Conservation (phyloP, 2,113 vertebrate species). For the Polypterus bichir region DNA sequence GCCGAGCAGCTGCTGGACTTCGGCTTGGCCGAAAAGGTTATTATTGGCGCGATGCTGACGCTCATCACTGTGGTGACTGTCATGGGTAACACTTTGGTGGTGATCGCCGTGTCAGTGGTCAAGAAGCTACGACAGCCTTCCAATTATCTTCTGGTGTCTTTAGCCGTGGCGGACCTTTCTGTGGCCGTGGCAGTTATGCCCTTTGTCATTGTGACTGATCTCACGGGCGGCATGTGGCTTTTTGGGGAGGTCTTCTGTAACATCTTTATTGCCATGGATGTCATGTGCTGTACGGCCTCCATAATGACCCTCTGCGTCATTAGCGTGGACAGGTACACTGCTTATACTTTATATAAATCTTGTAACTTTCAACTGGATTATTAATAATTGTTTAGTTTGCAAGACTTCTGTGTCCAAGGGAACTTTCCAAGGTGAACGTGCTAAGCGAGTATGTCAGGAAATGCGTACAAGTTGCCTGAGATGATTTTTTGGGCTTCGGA, state of each 20-base stretch:
- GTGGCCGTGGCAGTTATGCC: constrained; percentile 62
- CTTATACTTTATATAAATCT: background rate
- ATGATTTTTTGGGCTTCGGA: no score
- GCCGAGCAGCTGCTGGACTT: constrained; percentile 46
- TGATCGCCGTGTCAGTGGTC: constrained; percentile 58
- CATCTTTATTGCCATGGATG: constrained; percentile 65
- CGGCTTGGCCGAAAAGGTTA: constrained; percentile 46
- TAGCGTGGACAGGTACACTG: constrained; percentile 53
- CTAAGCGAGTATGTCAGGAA: no score
- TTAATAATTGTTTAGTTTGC: background rate
- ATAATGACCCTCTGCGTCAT: constrained; percentile 67
- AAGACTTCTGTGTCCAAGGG: no score
- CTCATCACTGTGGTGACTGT: constrained; percentile 57
- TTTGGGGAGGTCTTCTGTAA: constrained; percentile 63
- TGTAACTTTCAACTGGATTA: background rate
- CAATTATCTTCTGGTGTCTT: constrained; percentile 59
- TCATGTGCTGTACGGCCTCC: constrained; percentile 64
- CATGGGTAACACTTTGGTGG: constrained; percentile 60
- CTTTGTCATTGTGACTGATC: constrained; percentile 60
- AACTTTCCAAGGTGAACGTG: no score
- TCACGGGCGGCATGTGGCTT: constrained; percentile 61
- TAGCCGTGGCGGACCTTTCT: constrained; percentile 60
- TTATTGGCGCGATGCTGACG: constrained; percentile 54
- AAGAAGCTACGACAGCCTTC: constrained; percentile 65
- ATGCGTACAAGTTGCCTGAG: no score